phyloP scores from a whole-genome alignment of 2,888 invertebrate species.

The Dione juno region DNA sequence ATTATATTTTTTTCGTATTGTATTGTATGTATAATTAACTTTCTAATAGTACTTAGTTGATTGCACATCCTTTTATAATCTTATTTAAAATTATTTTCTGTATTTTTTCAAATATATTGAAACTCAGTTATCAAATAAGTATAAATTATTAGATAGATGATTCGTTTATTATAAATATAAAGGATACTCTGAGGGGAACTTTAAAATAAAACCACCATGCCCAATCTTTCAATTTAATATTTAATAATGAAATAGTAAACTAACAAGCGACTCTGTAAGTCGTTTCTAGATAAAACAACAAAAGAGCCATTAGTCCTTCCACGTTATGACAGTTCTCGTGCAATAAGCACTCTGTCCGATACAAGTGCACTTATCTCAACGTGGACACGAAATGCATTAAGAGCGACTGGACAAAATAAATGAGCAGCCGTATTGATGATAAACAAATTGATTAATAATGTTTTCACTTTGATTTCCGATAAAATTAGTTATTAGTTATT shows the following conservation, averaged over 20 bases:
- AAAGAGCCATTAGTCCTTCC: constrained; percentile 28
- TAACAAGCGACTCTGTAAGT: background rate
- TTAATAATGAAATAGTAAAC: background rate
- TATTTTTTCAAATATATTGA: background rate
- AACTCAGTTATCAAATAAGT: too few relatives aligned
- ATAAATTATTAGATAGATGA: background rate
- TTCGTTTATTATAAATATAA: background rate
- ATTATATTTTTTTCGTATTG: too few relatives aligned
- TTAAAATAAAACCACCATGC: background rate
- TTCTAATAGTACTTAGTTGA: too few relatives aligned
- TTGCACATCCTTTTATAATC: too few relatives aligned
- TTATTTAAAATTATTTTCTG: too few relatives aligned
- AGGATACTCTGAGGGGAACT: background rate
- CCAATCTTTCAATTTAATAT: background rate
- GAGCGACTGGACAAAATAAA: constrained; percentile 13
- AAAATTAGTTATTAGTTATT: too few relatives aligned
- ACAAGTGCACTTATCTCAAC: constrained; percentile 22
- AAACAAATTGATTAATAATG: background rate
- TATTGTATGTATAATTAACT: too few relatives aligned
- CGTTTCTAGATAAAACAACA: constrained; percentile 1
- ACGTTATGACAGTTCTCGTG: constrained; percentile 27
- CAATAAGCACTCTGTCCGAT: constrained; percentile 31
- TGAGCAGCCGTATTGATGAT: constrained; percentile 11
- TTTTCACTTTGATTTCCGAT: background rate
- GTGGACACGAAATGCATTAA: constrained; percentile 27